These are phyloP conservation scores for Spinus pinus DNA, from an alignment of 2,797 vertebrate genomes.

Conservation along the genomic window DNA sequence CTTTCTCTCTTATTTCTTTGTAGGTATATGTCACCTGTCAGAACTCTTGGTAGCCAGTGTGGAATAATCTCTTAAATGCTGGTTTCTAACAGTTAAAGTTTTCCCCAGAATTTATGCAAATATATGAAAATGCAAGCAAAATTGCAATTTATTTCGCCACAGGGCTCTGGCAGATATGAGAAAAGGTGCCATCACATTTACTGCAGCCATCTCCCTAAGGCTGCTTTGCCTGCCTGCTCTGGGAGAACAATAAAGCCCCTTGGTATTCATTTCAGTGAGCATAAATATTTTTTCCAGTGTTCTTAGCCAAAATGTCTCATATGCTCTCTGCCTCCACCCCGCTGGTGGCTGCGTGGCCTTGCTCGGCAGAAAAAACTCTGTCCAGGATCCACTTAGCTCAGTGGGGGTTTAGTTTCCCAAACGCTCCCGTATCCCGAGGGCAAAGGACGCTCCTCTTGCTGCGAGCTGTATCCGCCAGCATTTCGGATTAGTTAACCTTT, in stretches of 20 bases:
- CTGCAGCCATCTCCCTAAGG: not conserved
- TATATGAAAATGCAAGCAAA: not conserved
- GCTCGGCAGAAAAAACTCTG: not conserved
- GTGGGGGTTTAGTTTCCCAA: not conserved
- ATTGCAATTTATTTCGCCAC: not conserved
- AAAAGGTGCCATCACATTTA: not conserved
- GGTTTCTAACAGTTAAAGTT: not conserved
- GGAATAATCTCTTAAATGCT: not conserved
- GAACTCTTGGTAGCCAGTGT: not conserved
- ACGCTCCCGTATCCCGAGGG: not conserved
- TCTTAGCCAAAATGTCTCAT: slow-evolving; percentile 7
- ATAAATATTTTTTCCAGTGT: slow-evolving; percentile 30
- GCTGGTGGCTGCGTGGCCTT: not conserved
- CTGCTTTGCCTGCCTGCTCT: not conserved
- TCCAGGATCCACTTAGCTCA: not conserved
- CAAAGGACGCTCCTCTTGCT: not conserved
- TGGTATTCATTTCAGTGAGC: slow-evolving; percentile 27
- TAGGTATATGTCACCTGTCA: not conserved
- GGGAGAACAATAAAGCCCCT: slow-evolving; percentile 25
- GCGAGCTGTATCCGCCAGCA: not conserved
- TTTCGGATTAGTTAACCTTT: not conserved
- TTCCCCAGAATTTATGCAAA: not conserved
- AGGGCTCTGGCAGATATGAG: not conserved
- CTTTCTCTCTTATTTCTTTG: not conserved
- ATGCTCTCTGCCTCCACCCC: slow-evolving; percentile 10